These are phyloP conservation scores for Pundamilia nyererei DNA, from an alignment of 2,113 vertebrate species.

Conservation along the genomic window DNA sequence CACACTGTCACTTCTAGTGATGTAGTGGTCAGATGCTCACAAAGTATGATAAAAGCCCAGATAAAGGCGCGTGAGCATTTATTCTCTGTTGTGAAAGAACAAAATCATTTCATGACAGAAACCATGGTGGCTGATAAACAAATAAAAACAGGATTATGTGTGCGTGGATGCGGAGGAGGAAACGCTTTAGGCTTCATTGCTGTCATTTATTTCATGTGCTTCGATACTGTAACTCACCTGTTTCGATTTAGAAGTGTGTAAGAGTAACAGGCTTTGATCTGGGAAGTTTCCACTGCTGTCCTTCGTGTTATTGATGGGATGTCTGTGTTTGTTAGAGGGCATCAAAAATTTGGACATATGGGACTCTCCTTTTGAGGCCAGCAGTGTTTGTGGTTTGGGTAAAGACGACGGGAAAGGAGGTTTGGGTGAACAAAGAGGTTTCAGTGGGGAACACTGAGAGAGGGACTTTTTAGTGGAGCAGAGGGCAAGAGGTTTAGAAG, in stretches of 20 bases:
- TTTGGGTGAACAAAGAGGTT: slow-evolving; percentile 69
- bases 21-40: slow-evolving; percentile 13
- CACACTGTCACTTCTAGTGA: slow-evolving; percentile 39
- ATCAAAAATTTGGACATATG: slow-evolving; percentile 74
- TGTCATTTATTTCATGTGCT: not conserved
- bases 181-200: not conserved
- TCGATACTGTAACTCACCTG: slow-evolving; percentile 72
- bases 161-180: not conserved
- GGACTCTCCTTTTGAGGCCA: slow-evolving; percentile 72
- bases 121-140: not conserved
- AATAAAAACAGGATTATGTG: not conserved
- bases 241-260: slow-evolving; percentile 76
- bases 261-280: slow-evolving; percentile 70
- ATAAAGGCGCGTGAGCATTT: slow-evolving; percentile 15
- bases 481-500: slow-evolving; percentile 76
- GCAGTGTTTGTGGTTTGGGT: slow-evolving; percentile 73
- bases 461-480: slow-evolving; percentile 74
- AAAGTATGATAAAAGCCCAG: slow-evolving; percentile 15
- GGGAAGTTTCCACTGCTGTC: slow-evolving; percentile 78
- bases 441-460: slow-evolving; percentile 74
- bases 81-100: slow-evolving; percentile 2
- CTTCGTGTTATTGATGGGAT: slow-evolving; percentile 75
- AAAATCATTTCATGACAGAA: slow-evolving; percentile 7
- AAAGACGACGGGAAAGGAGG: slow-evolving; percentile 70
- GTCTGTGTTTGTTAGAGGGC: slow-evolving; percentile 57